Evolutionary conservation across 2,113 vertebrate species (phyloP), one percentile per base, ranked within the genome.

Genomic region (Tympanuchus pallidicinctus): DNA sequence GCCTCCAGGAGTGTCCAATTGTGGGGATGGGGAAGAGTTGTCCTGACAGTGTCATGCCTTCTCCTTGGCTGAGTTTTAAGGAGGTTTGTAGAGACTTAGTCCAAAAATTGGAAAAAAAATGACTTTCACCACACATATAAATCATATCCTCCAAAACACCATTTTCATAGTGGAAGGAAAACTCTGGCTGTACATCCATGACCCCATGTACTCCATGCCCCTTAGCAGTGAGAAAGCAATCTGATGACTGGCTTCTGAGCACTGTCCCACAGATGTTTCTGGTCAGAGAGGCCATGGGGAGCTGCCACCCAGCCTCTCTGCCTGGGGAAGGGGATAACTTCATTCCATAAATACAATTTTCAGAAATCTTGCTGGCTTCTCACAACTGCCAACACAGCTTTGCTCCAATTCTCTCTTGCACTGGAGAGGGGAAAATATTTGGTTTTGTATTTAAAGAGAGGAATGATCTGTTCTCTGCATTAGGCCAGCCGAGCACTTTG

Each of bases 231-330:
- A 10, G 43, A 74, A 21, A 82, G n/a, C 42, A 71, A 34, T 32
- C 34, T 47, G 30, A 34, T 0, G 2, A 13, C 25, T 96, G 77
- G 93, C 8, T 64, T 96, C 17, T 96, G 95, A 32, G 96, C 94
- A 1, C 80, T 95, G 94, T 19, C 84, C 8, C 80, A 54, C 1
- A 30, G 69, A 69, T 97, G 87, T 97, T 96, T 52, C 95, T 94
- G 20, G 88, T 30, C 38, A 91, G 18, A 97, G 89, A 60, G 77
- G 95, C 60, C 96, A 91, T 0, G 2, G 75, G 40, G 95, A 97
- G 30, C 42, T 98, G 56, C 82, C 11, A 30, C 85, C 30, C 1
- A 1, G 7, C 93, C 98, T 74, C 96, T 97, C 89, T 98, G 97
- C 25, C 86, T 92, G 97, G 45, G 94, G 72, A 97, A 74, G 73